Base-by-base conservation (phyloP, 2,797 vertebrate genomes). In the Otolemur crassicaudatus region DNA sequence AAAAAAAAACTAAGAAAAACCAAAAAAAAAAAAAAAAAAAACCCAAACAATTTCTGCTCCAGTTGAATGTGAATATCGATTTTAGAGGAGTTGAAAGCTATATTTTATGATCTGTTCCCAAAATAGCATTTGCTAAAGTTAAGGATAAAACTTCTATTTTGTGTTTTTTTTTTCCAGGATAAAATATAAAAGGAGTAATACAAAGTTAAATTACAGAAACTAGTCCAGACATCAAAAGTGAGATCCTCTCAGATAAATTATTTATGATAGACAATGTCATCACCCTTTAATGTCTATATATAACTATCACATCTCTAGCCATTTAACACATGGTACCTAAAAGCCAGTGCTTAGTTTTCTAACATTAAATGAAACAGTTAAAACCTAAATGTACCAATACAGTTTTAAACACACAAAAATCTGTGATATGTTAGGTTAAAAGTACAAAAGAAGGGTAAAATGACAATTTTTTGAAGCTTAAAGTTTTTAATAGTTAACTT, bases 181-280 rank as follows among this genome's bases (percentile, higher is more conserved):
- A 95, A 43, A 91, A 53, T 9, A 43, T 5, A 65, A 63, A 63
- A 75, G 29, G 61, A 75, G 12, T 67, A 94, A 92, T 40, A n/a
- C 60, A 95, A 92, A 82, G 34, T 96, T 96, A 79, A 95, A 89
- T 93, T 95, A 31, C 31, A 90, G 29, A 77, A 76, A 81, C 79
- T 22, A 94, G 49, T 95, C 80, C 77, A 95, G 46, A 76, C 29
- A 34, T 97, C 56, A 46, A 84, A 94, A 97, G 34, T 83, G 60
- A 96, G n/a, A n/a, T 72, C 13, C 46, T 19, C 13, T 80, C 67
- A 82, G 65, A 94, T 29, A 4, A 86, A 91, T 22, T 67, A 20
- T 79, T 94, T 70, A 1, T 56, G 49, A 80, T 86, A 40, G 90
- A 87, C 20, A 94, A 73, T 86, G 46, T 29, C 13, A 46, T 91